These are phyloP conservation scores for Gymnocypris eckloni DNA, from an alignment of 2,797 vertebrate genomes.

Conservation along the genomic window DNA sequence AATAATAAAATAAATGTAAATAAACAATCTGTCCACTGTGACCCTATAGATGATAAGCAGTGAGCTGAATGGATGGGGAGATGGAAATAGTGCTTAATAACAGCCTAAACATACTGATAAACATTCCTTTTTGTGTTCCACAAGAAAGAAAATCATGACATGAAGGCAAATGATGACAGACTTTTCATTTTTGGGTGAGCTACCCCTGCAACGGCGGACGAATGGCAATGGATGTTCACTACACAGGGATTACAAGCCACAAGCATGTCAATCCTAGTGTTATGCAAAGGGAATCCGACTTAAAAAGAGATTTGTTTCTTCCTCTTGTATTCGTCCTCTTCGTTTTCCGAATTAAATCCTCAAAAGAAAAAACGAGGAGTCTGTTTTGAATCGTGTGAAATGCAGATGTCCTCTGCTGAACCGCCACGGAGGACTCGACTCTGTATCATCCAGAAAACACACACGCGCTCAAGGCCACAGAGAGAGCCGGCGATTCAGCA, in stretches of 20 bases:
- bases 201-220: neutral
- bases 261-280: conserved; percentile 12
- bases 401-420: conserved; percentile 36
- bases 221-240: neutral
- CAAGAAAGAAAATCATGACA: neutral
- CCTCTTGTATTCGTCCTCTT: conserved; percentile 30
- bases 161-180: neutral
- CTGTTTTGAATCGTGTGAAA: neutral
- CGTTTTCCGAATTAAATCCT: conserved; percentile 37
- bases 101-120: neutral
- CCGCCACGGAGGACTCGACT: neutral
- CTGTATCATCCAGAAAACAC: conserved; percentile 33
- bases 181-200: neutral
- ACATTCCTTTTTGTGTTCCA: neutral
- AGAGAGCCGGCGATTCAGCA: conserved; percentile 19
- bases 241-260: neutral
- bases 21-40: neutral
- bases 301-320: conserved; percentile 46
- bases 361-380: conserved; percentile 4
- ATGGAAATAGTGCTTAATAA: neutral
- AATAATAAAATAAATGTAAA: neutral
- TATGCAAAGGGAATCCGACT: conserved; percentile 46
- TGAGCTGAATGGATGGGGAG: neutral
- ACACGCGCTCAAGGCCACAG: conserved; percentile 20
- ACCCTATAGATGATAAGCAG: neutral